Base-by-base conservation (phyloP, 1,140 invertebrate genomes). In the Aleiodes sp. region DNA sequence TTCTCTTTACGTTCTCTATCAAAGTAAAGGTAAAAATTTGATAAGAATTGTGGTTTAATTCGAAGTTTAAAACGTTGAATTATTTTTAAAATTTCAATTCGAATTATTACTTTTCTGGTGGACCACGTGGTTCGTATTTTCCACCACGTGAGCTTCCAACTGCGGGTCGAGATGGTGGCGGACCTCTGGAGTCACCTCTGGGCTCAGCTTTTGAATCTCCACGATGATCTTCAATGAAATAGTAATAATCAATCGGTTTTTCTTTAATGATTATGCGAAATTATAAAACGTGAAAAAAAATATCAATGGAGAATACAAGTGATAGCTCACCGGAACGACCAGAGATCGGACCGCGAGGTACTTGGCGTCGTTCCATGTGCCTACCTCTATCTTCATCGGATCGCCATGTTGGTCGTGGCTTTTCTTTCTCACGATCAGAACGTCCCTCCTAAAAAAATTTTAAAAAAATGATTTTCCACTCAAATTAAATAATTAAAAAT, bases 1-100 rank as follows among this genome's bases (percentile, higher is more conserved):
- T 68, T 72, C n/a, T 76, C 78, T 79, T 70, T 79, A 59, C 77
- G 78, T 46, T 84, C 83, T 68, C 80, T 84, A 37, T 28, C 12
- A n/a, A 68, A 9, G 59, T 26, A 24, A 37, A 10, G n/a, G 28
- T 31, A n/a, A 43, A 41, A 1, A 41, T 8, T 61, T 41, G 28
- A 41, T 56, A 8, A 4, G 1, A 56, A 56, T 7, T 21, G 7
- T 2, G 12, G 12, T 33, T 33, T 0, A 43, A 59, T 14, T 21
- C n/a, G 3, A 56, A 35, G 6, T 12, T 46, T 33, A 1, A 16
- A n/a, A n/a, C 16, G 28, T 14, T 21, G 21, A 61, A n/a, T n/a
- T n/a, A n/a, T n/a, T n/a, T n/a, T n/a, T n/a, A n/a, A n/a, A 21
- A 21, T 70, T 76, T 80, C 80, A 61, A 79, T 28, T 82, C 79